These are phyloP conservation scores for Podocnemis expansa DNA, from an alignment of 2,113 vertebrate genomes.

Conservation along the genomic window DNA sequence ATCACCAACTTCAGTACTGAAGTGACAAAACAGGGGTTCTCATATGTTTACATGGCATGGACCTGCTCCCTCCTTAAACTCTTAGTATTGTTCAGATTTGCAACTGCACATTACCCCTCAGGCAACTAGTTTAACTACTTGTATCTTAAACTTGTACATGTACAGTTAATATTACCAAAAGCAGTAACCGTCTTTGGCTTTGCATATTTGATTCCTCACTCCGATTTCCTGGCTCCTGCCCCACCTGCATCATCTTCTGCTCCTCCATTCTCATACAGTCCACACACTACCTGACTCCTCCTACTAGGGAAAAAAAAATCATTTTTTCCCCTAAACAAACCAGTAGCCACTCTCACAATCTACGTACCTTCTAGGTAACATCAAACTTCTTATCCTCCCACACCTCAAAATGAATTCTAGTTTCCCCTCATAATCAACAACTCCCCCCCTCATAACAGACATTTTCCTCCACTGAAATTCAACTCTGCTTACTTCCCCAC, in stretches of 20 bases:
- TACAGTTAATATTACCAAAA: background rate
- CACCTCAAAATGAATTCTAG: background rate
- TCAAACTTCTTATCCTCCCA: rapidly evolving
- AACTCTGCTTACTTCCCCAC: background rate
- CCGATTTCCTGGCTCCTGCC: background rate
- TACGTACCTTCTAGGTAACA: background rate
- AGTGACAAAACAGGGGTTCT: background rate
- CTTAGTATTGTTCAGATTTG: background rate
- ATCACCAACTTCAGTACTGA: background rate
- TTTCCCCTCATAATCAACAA: background rate
- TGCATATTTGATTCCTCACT: background rate
- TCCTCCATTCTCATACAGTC: background rate
- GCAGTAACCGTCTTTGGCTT: background rate
- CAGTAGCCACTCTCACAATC: background rate
- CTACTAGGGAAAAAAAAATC: background rate
- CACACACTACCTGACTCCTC: background rate
- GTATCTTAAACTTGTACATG: background rate
- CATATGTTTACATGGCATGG: background rate
- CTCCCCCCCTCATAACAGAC: background rate
- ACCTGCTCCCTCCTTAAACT: background rate
- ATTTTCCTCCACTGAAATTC: background rate
- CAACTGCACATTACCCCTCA: background rate
- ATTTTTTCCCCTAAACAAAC: background rate
- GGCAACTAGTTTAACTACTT: background rate
- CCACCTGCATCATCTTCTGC: background rate